A percentile compares a stretch with the other conserved stretches of the same genome.
phyloP scores from a whole-genome alignment of 2,888 invertebrate species.

The Loripinus fragilis region DNA sequence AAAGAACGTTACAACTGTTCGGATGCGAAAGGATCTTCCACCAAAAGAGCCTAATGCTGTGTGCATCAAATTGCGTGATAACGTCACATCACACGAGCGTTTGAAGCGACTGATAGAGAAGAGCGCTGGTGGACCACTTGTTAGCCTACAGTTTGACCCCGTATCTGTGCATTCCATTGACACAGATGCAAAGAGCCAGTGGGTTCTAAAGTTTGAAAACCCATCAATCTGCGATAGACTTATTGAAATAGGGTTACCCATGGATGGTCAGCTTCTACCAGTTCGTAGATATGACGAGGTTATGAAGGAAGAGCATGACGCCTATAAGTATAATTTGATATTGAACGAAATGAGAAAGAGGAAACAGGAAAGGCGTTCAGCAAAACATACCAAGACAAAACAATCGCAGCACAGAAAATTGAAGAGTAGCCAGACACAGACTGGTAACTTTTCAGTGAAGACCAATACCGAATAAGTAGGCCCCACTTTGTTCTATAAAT shows the following conservation, averaged over 20 bases:
- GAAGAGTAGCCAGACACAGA: neutral
- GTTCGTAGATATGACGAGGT: slow-evolving; percentile 63
- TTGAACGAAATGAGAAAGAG: slow-evolving; percentile 38
- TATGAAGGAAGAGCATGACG: slow-evolving; percentile 65
- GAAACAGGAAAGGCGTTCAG: slow-evolving; percentile 4
- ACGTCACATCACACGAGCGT: slow-evolving; percentile 52
- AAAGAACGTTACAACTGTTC: slow-evolving; percentile 52
- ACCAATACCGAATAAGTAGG: too few relatives aligned
- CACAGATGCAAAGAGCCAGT: slow-evolving; percentile 57
- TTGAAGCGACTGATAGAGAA: slow-evolving; percentile 59
- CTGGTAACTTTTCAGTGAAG: neutral
- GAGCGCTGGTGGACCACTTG: slow-evolving; percentile 45
- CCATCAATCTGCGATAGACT: slow-evolving; percentile 44
- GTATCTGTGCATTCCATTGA: slow-evolving; percentile 61
- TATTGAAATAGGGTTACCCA: slow-evolving; percentile 49
- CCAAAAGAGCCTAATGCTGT: slow-evolving; percentile 59
- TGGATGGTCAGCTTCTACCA: slow-evolving; percentile 51
- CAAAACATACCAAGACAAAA: neutral
- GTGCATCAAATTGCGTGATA: slow-evolving; percentile 56
- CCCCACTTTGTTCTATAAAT: too few relatives aligned
- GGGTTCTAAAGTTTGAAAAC: slow-evolving; percentile 63
- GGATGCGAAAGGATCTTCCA: slow-evolving; percentile 62
- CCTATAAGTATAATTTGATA: slow-evolving; percentile 58
- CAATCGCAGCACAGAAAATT: neutral
- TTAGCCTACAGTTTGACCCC: slow-evolving; percentile 64